Conservation (phyloP, 2,888 invertebrate genomes). For the Rapana venosa region DNA sequence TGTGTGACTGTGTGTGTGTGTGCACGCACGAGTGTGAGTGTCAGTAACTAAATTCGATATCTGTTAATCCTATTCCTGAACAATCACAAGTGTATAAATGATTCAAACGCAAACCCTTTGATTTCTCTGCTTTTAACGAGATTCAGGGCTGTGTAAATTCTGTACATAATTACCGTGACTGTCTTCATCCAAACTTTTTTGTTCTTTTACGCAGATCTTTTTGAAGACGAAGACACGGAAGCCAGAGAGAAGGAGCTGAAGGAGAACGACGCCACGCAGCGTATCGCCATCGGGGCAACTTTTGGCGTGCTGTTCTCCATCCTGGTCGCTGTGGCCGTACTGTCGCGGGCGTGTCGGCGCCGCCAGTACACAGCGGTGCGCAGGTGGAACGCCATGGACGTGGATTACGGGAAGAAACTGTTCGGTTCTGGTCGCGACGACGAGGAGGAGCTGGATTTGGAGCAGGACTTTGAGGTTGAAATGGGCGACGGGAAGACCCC, state of each 20-base stretch:
- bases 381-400: conserved; percentile 54
- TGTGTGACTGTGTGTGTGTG: conserved; percentile 2
- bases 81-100: no score
- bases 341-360: conserved; percentile 1
- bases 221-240: neutral
- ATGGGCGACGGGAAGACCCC: conserved; percentile 53
- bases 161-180: no score
- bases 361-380: conserved; percentile 28
- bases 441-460: conserved; percentile 49
- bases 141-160: no score
- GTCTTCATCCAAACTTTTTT: neutral
- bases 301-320: conserved; percentile 40
- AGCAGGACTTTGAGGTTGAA: conserved; percentile 56
- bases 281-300: conserved; percentile 43
- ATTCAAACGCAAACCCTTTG: no score
- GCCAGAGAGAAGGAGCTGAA: conserved; percentile 1
- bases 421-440: conserved; percentile 42
- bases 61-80: no score
- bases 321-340: conserved; percentile 27
- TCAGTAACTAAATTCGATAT: neutral
- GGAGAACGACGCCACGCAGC: conserved; percentile 30
- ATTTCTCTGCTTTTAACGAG: no score
- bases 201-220: neutral
- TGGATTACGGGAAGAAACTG: conserved; percentile 55
- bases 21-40: neutral